Conservation (phyloP, 2,113 vertebrate species). For the Elaphurus davidianus region DNA sequence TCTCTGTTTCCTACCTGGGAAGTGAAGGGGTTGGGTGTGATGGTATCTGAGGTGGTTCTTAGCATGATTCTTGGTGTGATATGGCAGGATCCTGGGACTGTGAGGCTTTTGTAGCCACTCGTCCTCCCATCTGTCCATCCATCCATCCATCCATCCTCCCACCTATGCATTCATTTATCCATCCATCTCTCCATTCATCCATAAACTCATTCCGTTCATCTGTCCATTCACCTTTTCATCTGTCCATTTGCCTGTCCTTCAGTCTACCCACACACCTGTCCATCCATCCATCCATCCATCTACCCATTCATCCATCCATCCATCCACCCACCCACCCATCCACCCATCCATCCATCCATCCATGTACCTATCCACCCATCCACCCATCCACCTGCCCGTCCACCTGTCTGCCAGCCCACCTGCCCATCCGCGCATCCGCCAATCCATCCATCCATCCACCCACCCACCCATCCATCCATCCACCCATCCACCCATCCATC, state of each 20-base stretch:
- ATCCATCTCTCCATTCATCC: not conserved
- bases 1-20: not conserved
- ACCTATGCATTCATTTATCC: no score
- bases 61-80: not conserved
- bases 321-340: fast-evolving
- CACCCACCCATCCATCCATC: no score
- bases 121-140: not conserved
- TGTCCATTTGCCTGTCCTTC: not conserved
- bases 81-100: not conserved
- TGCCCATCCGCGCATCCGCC: fast-evolving
- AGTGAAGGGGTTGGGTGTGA: not conserved
- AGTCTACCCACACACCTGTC: no score
- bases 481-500: not conserved
- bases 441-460: not conserved
- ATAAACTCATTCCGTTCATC: not conserved
- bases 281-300: not conserved
- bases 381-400: fast-evolving
- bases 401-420: fast-evolving
- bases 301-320: no score
- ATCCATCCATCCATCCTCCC: no score
- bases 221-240: not conserved
- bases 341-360: no score
- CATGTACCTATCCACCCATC: no score
- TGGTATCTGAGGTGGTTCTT: not conserved
- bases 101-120: no score